phyloP scores from a whole-genome alignment of 2,113 vertebrate genomes.

The Platycercus adscitus region DNA sequence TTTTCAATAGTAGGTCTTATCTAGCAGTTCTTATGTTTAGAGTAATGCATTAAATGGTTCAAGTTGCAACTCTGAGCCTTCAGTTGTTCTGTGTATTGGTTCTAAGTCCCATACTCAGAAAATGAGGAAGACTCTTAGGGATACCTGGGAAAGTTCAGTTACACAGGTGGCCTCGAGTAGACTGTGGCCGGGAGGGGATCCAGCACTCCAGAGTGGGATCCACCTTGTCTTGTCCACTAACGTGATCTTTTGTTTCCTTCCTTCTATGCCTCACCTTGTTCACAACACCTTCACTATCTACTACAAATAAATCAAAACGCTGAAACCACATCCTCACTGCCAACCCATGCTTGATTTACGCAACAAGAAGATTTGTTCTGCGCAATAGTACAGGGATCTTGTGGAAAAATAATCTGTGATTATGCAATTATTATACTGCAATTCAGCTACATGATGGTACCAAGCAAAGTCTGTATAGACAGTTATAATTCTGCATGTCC shows the following conservation, averaged over 20 bases:
- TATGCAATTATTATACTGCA: background rate
- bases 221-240: background rate
- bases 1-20: background rate
- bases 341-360: accelerated
- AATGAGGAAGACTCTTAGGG: background rate
- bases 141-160: background rate
- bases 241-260: background rate
- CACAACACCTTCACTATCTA: background rate
- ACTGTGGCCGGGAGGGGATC: background rate
- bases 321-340: background rate
- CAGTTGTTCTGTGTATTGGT: accelerated
- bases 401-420: background rate
- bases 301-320: background rate
- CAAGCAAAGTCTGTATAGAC: background rate
- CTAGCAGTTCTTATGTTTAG: background rate
- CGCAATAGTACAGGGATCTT: background rate
- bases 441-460: background rate
- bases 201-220: background rate
- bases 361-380: background rate
- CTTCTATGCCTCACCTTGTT: background rate
- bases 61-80: background rate
- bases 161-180: background rate
- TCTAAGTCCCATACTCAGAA: background rate
- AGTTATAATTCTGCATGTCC: background rate
- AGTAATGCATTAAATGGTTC: background rate